These are phyloP conservation scores for Aphelinus atriplicis DNA, from an alignment of 1,140 invertebrate genomes.

Conservation along the genomic window DNA sequence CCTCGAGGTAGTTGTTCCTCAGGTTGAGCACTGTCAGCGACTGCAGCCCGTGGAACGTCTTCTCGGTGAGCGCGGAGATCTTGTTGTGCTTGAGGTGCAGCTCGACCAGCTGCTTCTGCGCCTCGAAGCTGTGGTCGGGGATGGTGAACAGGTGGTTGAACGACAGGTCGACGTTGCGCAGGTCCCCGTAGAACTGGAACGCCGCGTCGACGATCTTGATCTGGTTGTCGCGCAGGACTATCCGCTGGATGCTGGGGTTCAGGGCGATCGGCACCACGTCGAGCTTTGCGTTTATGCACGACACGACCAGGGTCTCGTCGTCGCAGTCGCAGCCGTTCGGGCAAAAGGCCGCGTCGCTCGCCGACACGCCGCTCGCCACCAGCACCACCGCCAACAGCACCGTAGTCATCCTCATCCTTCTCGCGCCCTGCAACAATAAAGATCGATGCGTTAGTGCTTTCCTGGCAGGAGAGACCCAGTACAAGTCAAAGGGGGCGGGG, in stretches of 20 bases:
- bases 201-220: constrained; percentile 86
- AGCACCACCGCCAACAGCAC: constrained; percentile 57
- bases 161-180: constrained; percentile 85
- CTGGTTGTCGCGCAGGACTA: constrained; percentile 84
- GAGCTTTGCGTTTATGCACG: constrained; percentile 83
- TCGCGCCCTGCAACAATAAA: constrained; percentile 56
- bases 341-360: constrained; percentile 69
- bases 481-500: too few relatives aligned
- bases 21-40: constrained; percentile 83
- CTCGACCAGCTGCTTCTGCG: constrained; percentile 82
- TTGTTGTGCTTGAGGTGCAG: constrained; percentile 87
- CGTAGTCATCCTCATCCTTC: constrained; percentile 25
- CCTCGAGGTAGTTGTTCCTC: constrained; percentile 83
- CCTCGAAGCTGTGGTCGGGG: constrained; percentile 79
- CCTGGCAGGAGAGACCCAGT: too few relatives aligned
- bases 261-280: constrained; percentile 91
- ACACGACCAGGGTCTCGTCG: constrained; percentile 87
- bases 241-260: constrained; percentile 86
- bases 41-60: constrained; percentile 81
- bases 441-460: not conserved
- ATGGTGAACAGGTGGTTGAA: constrained; percentile 84
- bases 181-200: constrained; percentile 86
- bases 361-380: constrained; percentile 51
- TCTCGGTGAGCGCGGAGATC: constrained; percentile 80
- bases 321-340: constrained; percentile 85